Base-by-base conservation (phyloP, 2,113 vertebrate species). In the Leiothrix lutea region DNA sequence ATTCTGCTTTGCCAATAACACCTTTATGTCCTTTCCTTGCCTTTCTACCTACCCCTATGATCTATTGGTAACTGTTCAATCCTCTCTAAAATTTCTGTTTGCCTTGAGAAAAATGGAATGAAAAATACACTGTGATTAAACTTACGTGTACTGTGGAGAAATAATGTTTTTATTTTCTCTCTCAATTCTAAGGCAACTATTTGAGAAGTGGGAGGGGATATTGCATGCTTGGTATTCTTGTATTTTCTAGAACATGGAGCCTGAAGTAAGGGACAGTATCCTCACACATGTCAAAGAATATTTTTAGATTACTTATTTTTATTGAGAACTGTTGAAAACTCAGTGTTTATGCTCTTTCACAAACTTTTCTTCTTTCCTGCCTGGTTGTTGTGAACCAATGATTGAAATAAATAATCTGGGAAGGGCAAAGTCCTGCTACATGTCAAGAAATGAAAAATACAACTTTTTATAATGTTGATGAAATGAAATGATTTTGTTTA, bases 31-130 rank as follows among this genome's bases (percentile, higher is more conserved):
- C 51, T 91, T 93, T 91, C 45, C 64, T 58, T 85, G 54, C 57
- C 45, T 89, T 90, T 79, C 70, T 95, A 61, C 62, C 56, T 73
- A 50, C 66, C 24, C 86, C 64, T 65, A 20, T 88, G 92, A 93
- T 94, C 84, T 94, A 94, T 71, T 1, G 33, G 72, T 58, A 70
- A 82, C 66, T 88, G 64, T 79, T 91, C 82, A 92, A 81, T 73
- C 74, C 47, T 80, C 79, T 95, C 90, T 77, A 88, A 96, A 96
- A 83, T 62, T 82, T 80, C 66, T 93, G 29, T 54, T 94, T 90
- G 87, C 95, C 94, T 95, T 90, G 62, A 94, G 90, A 95, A 67
- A 88, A 85, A 90, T 86, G 45, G 54, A 95, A 89, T 69, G 89
- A 95, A 88, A 93, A 95, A 95, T 51, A 56, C 44, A 33, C 60